Conservation (phyloP, 2,797 vertebrate genomes). For the Hippopotamyrus pictus region DNA sequence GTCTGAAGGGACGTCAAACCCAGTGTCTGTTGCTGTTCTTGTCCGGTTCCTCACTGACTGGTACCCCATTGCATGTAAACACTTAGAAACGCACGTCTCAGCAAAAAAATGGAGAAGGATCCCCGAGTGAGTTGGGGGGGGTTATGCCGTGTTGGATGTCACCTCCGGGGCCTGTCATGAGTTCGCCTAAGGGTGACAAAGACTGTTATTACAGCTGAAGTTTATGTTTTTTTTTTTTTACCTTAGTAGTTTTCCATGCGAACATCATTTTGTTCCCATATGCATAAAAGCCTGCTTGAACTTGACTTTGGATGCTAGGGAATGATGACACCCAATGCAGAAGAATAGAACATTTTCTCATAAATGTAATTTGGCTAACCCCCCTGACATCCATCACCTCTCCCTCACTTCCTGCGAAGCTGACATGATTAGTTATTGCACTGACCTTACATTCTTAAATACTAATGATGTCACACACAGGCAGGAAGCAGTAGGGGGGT, state of each 20-base stretch:
- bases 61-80: not conserved
- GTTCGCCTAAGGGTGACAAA: slow-evolving; percentile 43
- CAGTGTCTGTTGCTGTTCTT: not conserved
- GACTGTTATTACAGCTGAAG: slow-evolving; percentile 32
- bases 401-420: not conserved
- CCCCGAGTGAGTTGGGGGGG: slow-evolving; percentile 15
- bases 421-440: not conserved
- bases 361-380: slow-evolving; percentile 23
- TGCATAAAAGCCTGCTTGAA: slow-evolving; percentile 39
- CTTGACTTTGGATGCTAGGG: slow-evolving; percentile 51
- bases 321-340: slow-evolving; percentile 32
- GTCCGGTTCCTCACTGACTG: not conserved
- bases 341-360: slow-evolving; percentile 27
- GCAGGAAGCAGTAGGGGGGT: slow-evolving; percentile 19
- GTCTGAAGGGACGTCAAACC: slow-evolving; percentile 34
- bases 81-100: not conserved
- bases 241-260: not conserved
- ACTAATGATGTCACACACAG: slow-evolving; percentile 29
- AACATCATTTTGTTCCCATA: not conserved
- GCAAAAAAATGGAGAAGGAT: slow-evolving; percentile 9
- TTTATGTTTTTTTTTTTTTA: slow-evolving; percentile 22
- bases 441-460: slow-evolving; percentile 28
- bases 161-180: slow-evolving; percentile 34
- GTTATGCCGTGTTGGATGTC: slow-evolving; percentile 40
- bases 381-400: slow-evolving; percentile 28